Evolutionary conservation across 2,113 vertebrate species (phyloP).

Genomic region (Gasterosteus nipponicus): DNA sequence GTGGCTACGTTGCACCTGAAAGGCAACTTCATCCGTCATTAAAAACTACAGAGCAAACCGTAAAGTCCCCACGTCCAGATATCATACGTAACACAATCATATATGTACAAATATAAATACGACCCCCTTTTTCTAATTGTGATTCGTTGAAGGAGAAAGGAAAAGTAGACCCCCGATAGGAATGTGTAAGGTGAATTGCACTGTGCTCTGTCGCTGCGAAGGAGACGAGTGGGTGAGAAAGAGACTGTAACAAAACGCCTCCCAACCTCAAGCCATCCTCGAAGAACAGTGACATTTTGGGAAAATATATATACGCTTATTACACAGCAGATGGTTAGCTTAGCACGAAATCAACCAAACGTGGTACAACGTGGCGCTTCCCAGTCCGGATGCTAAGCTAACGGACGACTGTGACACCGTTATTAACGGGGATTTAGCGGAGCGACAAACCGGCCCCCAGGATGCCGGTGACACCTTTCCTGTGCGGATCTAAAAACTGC

Average conservation of each 20-base stretch:
- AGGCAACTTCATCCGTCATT: constrained; percentile 32
- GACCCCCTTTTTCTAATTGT: constrained; percentile 2
- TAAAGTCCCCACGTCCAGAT: constrained; percentile 26
- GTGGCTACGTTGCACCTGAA: constrained; percentile 51
- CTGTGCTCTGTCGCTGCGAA: constrained; percentile 57
- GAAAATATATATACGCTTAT: neutral
- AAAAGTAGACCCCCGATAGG: constrained; percentile 34
- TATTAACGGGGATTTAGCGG: neutral
- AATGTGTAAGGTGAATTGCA: constrained; percentile 67
- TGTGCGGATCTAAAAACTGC: constrained; percentile 42
- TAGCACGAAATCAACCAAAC: neutral
- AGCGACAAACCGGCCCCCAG: neutral
- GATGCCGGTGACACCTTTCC: constrained; percentile 28
- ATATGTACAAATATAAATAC: constrained; percentile 33
- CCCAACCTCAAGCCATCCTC: constrained; percentile 50
- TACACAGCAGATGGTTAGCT: neutral
- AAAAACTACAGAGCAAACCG: constrained; percentile 24
- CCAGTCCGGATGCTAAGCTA: neutral
- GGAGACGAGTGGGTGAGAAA: constrained; percentile 43
- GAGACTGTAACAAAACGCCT: constrained; percentile 6
- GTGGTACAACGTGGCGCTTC: too few relatives aligned
- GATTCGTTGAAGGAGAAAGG: constrained; percentile 5
- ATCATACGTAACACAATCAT: constrained; percentile 8
- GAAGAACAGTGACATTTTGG: neutral
- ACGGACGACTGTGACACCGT: neutral